Evolutionary conservation across 2,888 invertebrate species (phyloP).

Genomic region (Plebejus argus): DNA sequence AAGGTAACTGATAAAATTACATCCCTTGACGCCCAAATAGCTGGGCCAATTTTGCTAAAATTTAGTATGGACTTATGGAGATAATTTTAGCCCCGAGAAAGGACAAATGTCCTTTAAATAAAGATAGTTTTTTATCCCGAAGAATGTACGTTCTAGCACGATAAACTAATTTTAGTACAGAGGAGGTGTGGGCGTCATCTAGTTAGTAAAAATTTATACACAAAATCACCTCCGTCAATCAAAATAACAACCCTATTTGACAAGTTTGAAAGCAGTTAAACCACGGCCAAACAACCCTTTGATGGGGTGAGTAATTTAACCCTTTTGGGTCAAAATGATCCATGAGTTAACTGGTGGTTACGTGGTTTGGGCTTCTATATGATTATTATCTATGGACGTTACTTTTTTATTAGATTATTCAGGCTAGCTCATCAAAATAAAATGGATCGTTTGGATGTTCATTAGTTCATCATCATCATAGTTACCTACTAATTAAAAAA

Average conservation of each 20-base stretch:
- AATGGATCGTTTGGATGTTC: background rate
- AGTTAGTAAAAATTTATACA: background rate
- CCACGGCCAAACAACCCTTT: conserved; percentile 59
- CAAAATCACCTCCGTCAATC: conserved; percentile 9
- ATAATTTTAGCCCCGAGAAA: too few species aligned
- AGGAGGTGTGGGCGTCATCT: too few species aligned
- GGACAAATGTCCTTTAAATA: too few species aligned
- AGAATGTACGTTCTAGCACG: too few species aligned
- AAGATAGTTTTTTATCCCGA: too few species aligned
- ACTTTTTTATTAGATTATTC: background rate
- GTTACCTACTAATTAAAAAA: too few species aligned
- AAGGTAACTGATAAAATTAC: background rate
- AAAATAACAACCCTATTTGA: background rate
- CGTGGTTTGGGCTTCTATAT: conserved; percentile 23
- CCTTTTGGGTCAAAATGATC: conserved; percentile 55
- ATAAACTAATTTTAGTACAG: too few species aligned
- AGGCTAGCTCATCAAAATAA: background rate
- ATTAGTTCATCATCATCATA: background rate
- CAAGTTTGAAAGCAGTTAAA: background rate
- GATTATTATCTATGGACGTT: background rate
- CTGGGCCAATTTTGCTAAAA: too few species aligned
- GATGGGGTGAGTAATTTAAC: conserved; percentile 56
- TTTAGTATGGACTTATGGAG: too few species aligned
- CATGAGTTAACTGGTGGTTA: conserved; percentile 61
- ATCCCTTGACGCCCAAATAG: too few species aligned